Evolutionary conservation across 2,888 invertebrate species (phyloP).

Genomic region (Pristionchus maxplancki): DNA sequence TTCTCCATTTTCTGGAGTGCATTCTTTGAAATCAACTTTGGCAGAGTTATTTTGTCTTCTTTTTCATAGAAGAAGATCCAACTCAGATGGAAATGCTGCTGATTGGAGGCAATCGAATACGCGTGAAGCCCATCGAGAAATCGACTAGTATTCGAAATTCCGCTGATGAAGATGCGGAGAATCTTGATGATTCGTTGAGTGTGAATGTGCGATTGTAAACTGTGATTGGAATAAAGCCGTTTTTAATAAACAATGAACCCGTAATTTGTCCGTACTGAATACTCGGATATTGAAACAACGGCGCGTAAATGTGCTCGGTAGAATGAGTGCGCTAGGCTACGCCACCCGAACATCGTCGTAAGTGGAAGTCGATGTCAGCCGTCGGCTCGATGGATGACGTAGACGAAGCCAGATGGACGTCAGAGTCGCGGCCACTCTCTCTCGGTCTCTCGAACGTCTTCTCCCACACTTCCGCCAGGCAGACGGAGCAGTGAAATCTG

Average conservation of each 20-base stretch:
- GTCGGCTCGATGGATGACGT: neutral
- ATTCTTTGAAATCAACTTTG: neutral
- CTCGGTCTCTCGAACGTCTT: constrained; percentile 60
- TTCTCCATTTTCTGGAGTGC: neutral
- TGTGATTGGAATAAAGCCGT: too few species aligned
- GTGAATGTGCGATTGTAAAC: too few species aligned
- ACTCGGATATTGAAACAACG: too few species aligned
- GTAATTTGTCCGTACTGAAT: too few species aligned
- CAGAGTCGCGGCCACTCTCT: neutral
- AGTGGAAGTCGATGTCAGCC: neutral
- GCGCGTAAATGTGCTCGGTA: too few species aligned
- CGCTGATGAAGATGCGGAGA: too few species aligned
- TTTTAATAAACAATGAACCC: too few species aligned
- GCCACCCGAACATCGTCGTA: neutral
- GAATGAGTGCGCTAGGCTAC: too few species aligned
- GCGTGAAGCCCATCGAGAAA: too few species aligned
- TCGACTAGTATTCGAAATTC: too few species aligned
- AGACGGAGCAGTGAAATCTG: constrained; percentile 82
- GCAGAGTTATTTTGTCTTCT: neutral
- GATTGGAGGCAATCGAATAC: neutral
- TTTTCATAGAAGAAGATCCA: neutral
- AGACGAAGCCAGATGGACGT: neutral
- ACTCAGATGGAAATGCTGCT: neutral
- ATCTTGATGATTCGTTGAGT: neutral
- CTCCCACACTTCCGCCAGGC: constrained; percentile 82